These are phyloP conservation scores for Drosophila infuscata DNA, from an alignment of 2,888 invertebrate genomes.

Conservation along the genomic window DNA sequence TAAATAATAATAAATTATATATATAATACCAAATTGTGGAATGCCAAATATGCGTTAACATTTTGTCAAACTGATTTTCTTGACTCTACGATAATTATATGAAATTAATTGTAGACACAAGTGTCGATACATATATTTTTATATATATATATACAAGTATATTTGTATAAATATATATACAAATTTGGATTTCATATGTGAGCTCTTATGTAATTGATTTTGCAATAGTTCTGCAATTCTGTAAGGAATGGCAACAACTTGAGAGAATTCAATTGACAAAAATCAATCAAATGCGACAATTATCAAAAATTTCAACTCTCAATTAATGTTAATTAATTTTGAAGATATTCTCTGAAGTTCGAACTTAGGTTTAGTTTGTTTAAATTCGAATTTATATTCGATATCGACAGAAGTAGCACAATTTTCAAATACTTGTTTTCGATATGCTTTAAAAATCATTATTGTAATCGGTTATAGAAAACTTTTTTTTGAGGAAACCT, in stretches of 20 bases:
- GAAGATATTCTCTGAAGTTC: neutral
- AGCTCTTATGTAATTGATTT: conserved; percentile 59
- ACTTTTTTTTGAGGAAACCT: neutral
- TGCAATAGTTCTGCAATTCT: conserved; percentile 42
- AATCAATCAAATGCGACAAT: conserved; percentile 71
- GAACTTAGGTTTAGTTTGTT: neutral
- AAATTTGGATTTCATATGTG: conserved; percentile 1
- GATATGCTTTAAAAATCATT: neutral
- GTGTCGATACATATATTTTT: conserved; percentile 7
- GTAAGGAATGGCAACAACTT: conserved; percentile 30
- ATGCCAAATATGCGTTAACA: conserved; percentile 65
- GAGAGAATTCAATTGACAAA: conserved; percentile 72
- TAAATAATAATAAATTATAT: conserved; percentile 5
- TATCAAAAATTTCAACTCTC: neutral
- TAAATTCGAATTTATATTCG: neutral
- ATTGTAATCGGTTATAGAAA: neutral
- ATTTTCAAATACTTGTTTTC: neutral
- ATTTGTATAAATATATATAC: conserved; percentile 10
- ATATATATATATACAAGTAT: neutral
- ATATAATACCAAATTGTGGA: conserved; percentile 48
- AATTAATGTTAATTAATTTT: neutral
- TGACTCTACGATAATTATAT: conserved; percentile 25
- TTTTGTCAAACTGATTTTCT: conserved; percentile 50
- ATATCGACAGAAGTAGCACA: neutral
- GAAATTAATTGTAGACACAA: conserved; percentile 42